Conservation (phyloP, 2,797 vertebrate genomes). For the Clarias fuscus region DNA sequence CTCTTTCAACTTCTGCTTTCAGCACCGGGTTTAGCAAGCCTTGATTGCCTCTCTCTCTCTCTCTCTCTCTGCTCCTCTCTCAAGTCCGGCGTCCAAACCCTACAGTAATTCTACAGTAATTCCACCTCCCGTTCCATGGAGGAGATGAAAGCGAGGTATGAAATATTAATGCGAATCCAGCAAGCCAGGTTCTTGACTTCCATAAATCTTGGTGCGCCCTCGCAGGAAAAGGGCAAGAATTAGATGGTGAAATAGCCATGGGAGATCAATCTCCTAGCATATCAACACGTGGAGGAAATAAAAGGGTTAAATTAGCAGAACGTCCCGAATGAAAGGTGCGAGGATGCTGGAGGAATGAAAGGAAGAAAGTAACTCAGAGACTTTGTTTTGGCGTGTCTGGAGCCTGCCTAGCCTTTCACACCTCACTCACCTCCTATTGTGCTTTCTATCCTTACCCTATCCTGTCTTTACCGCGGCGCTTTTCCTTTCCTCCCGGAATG, state of each 20-base stretch:
- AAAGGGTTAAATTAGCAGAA: constrained; percentile 43
- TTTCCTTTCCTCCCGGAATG: constrained; percentile 66
- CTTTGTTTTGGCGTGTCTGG: constrained; percentile 8
- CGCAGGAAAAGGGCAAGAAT: constrained; percentile 42
- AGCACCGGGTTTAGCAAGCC: constrained; percentile 45
- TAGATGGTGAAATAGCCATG: constrained; percentile 45
- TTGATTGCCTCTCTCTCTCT: constrained; percentile 26
- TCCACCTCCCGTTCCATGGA: constrained; percentile 43
- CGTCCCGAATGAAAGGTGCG: constrained; percentile 1
- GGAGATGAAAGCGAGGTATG: constrained; percentile 63
- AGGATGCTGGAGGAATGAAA: neutral
- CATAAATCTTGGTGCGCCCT: constrained; percentile 60
- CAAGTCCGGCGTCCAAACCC: constrained; percentile 46
- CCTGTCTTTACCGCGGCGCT: constrained; percentile 25
- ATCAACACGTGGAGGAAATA: constrained; percentile 47
- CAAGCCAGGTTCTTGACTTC: constrained; percentile 49
- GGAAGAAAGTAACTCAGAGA: neutral
- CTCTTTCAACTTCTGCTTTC: constrained; percentile 51
- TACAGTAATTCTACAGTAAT: constrained; percentile 56
- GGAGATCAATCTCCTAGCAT: constrained; percentile 47
- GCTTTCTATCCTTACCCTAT: constrained; percentile 15
- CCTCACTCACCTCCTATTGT: constrained; percentile 32
- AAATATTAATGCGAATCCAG: constrained; percentile 66
- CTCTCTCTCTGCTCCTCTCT: constrained; percentile 11
- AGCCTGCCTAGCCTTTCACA: constrained; percentile 43